Conservation (phyloP, 1,140 invertebrate species). For the Drosophila neocordata region DNA sequence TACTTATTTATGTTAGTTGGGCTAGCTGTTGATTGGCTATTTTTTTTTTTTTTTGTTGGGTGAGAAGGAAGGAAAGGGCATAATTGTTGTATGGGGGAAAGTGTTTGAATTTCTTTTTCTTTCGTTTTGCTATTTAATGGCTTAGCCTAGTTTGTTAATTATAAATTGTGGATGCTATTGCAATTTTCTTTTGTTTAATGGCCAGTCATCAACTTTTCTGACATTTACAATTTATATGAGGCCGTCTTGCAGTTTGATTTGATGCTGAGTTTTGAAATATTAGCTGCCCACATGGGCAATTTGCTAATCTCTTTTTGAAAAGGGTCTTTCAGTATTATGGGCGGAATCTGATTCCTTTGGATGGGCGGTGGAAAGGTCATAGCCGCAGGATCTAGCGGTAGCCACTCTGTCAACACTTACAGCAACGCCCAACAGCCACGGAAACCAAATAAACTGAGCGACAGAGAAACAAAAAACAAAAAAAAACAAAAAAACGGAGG, state of each 20-base stretch:
- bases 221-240: slow-evolving; percentile 45
- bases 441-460: slow-evolving; percentile 49
- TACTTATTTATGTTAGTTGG: slow-evolving; percentile 18
- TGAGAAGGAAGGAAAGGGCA: too few relatives aligned
- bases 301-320: slow-evolving; percentile 60
- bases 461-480: slow-evolving; percentile 27
- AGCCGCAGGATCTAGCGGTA: slow-evolving; percentile 20
- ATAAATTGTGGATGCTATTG: slow-evolving; percentile 39
- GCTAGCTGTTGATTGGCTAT: slow-evolving; percentile 16
- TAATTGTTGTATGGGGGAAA: background rate
- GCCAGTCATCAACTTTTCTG: slow-evolving; percentile 23
- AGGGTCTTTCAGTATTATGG: slow-evolving; percentile 21
- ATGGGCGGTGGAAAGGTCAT: slow-evolving; percentile 2
- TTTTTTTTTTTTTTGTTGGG: too few relatives aligned
- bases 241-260: background rate
- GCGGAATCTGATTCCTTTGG: background rate
- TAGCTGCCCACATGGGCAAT: slow-evolving; percentile 26
- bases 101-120: background rate
- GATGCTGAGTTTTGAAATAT: slow-evolving; percentile 32
- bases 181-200: slow-evolving; percentile 36
- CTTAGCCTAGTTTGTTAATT: slow-evolving; percentile 41
- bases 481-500: slow-evolving; percentile 16
- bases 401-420: slow-evolving; percentile 72
- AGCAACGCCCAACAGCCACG: slow-evolving; percentile 36
- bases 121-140: slow-evolving; percentile 33